These are phyloP conservation scores for Lasioglossum lativentre DNA, from an alignment of 2,888 invertebrate genomes.

Conservation along the genomic window DNA sequence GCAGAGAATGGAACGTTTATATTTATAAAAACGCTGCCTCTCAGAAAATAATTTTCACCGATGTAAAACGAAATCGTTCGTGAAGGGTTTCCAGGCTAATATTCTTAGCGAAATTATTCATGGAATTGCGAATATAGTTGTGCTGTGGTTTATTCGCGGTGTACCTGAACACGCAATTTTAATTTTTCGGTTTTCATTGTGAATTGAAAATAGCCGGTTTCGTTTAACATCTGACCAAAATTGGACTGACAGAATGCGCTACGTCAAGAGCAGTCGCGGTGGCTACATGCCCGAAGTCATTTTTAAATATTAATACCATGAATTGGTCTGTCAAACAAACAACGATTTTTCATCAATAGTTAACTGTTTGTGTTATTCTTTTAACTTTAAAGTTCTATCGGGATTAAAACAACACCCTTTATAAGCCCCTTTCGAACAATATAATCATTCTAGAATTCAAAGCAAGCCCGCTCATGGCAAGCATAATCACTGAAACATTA, in stretches of 20 bases:
- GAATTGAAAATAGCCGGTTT: background rate
- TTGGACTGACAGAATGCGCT: too few relatives aligned
- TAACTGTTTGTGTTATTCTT: too few relatives aligned
- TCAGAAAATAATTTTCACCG: background rate
- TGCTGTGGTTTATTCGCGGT: background rate
- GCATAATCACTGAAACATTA: background rate
- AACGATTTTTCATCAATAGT: too few relatives aligned
- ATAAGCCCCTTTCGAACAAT: too few relatives aligned
- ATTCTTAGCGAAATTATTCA: background rate
- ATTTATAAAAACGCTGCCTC: background rate
- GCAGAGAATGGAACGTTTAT: background rate
- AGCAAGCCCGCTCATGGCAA: background rate
- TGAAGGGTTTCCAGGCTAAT: background rate
- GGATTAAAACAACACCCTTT: too few relatives aligned
- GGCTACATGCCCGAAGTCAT: too few relatives aligned
- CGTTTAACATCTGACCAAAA: too few relatives aligned
- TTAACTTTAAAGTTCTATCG: too few relatives aligned
- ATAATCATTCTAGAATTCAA: background rate
- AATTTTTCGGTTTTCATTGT: background rate
- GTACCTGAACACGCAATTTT: background rate
- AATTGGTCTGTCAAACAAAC: too few relatives aligned
- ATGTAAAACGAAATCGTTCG: background rate
- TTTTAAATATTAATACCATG: too few relatives aligned
- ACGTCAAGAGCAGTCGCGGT: too few relatives aligned
- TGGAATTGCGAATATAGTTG: background rate